phyloP scores from a whole-genome alignment of 2,797 vertebrate genomes.

The Pseudochaenichthys georgianus region DNA sequence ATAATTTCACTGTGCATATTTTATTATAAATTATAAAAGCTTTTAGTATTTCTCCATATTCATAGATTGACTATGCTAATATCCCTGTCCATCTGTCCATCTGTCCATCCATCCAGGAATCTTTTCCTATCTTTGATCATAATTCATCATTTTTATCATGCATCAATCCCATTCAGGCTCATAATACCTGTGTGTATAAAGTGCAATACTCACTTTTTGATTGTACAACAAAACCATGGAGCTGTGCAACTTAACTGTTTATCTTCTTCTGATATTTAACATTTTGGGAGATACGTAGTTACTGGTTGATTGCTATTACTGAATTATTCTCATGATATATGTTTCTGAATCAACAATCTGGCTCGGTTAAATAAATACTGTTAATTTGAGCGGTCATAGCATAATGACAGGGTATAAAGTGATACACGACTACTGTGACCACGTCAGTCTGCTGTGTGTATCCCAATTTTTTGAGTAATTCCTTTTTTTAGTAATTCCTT shows the following conservation, averaged over 20 bases:
- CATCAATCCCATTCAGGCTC: background rate
- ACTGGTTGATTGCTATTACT: conserved; percentile 37
- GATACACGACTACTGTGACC: conserved; percentile 3
- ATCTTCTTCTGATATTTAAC: conserved; percentile 6
- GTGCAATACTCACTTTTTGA: background rate
- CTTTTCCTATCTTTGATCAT: no score
- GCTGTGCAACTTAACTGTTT: conserved; percentile 13
- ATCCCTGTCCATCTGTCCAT: no score
- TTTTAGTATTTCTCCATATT: no score
- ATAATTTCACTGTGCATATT: no score
- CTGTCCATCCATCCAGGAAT: no score
- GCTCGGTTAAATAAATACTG: conserved; percentile 5
- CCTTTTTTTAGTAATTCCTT: background rate
- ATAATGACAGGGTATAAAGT: background rate
- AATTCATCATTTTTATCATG: conserved; percentile 5
- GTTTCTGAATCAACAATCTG: conserved; percentile 23
- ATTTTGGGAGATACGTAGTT: conserved; percentile 30
- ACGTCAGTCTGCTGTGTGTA: conserved; percentile 5
- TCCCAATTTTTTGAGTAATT: background rate
- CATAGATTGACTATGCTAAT: no score
- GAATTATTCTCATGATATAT: conserved; percentile 23
- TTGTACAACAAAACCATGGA: conserved; percentile 9
- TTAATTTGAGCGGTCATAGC: conserved; percentile 22
- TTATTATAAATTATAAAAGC: no score
- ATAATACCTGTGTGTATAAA: conserved; percentile 4